phyloP scores from a whole-genome alignment of 2,797 vertebrate species.

The Myoxocephalus aenaeus region DNA sequence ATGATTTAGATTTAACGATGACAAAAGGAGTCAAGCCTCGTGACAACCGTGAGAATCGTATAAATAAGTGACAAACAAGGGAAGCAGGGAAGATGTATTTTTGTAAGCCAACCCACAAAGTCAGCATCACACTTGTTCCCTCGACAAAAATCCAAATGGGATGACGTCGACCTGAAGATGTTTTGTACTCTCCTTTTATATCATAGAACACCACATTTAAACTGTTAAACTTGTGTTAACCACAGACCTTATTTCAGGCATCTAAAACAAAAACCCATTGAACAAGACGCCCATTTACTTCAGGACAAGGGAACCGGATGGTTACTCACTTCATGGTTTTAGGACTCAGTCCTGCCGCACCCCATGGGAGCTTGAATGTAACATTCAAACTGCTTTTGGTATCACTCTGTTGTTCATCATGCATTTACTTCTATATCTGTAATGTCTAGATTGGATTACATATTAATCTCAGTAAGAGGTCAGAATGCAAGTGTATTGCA shows the following conservation, averaged over 20 bases:
- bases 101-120: not conserved
- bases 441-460: slow-evolving; percentile 4
- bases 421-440: slow-evolving; percentile 12
- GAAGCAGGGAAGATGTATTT: too few species aligned
- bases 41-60: not conserved
- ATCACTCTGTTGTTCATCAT: not conserved
- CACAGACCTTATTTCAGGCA: not conserved
- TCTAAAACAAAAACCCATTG: not conserved
- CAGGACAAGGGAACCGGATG: not conserved
- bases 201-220: not conserved
- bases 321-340: not conserved
- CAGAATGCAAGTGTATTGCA: slow-evolving; percentile 12
- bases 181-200: not conserved
- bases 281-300: not conserved
- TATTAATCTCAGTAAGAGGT: slow-evolving; percentile 1
- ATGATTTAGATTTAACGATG: too few species aligned
- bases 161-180: not conserved
- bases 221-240: not conserved
- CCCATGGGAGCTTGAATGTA: not conserved
- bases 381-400: slow-evolving; percentile 7
- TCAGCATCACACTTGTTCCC: not conserved
- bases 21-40: too few species aligned
- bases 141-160: too few species aligned
- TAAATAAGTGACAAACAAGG: not conserved
- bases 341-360: not conserved